phyloP scores from a whole-genome alignment of 1,140 invertebrate genomes.

The Eumeta japonica region DNA sequence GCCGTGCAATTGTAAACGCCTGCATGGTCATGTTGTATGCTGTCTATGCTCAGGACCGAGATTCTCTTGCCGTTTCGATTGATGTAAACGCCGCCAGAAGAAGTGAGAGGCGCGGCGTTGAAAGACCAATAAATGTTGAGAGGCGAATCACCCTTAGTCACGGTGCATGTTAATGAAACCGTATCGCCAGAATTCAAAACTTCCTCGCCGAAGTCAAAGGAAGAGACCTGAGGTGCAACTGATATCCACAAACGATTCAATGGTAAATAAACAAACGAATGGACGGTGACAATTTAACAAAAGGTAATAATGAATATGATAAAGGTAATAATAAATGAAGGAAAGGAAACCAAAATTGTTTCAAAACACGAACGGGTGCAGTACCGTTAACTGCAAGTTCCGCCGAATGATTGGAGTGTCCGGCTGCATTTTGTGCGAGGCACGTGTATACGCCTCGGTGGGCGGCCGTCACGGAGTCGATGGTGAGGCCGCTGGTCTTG shows the following conservation, averaged over 20 bases:
- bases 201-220: constrained; percentile 69
- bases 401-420: constrained; percentile 58
- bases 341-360: too few relatives aligned
- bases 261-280: too few relatives aligned
- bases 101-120: constrained; percentile 53
- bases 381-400: constrained; percentile 64
- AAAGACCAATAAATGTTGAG: constrained; percentile 68
- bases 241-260: too few relatives aligned
- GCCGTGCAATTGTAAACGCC: constrained; percentile 81
- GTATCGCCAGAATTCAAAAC: constrained; percentile 70
- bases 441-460: constrained; percentile 73
- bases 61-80: constrained; percentile 56
- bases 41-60: constrained; percentile 56
- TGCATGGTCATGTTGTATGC: constrained; percentile 71
- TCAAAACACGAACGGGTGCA: too few relatives aligned
- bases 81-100: constrained; percentile 42
- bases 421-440: constrained; percentile 62
- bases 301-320: too few relatives aligned
- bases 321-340: too few relatives aligned
- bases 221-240: constrained; percentile 68
- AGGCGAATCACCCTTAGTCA: constrained; percentile 69
- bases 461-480: constrained; percentile 66
- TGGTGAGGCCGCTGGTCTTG: constrained; percentile 67
- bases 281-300: too few relatives aligned
- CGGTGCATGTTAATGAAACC: constrained; percentile 71